Evolutionary conservation across 2,797 vertebrate genomes (phyloP).

Genomic region (Rhyacichthys aspro): DNA sequence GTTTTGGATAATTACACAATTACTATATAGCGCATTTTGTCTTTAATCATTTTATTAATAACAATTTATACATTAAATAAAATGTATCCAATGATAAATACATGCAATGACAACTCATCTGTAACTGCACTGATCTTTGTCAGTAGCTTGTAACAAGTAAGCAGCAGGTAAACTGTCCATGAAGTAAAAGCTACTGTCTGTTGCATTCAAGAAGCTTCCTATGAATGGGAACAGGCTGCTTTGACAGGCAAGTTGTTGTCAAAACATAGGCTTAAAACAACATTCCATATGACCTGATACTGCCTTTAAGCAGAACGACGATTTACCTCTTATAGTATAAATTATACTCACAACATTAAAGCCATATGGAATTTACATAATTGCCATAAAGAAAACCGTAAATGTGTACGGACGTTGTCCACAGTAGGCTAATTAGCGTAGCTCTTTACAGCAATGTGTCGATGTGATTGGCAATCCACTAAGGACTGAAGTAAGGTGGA

Average conservation of each 20-base stretch:
- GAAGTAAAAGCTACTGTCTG: slow-evolving; percentile 49
- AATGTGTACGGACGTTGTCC: slow-evolving; percentile 12
- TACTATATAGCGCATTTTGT: too few relatives aligned
- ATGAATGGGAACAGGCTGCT: slow-evolving; percentile 46
- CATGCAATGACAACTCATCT: too few relatives aligned
- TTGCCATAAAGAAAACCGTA: neutral
- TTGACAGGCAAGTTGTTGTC: slow-evolving; percentile 25
- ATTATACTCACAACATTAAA: neutral
- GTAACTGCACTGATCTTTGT: neutral
- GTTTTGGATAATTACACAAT: too few relatives aligned
- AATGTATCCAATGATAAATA: too few relatives aligned
- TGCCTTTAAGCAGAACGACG: too few relatives aligned
- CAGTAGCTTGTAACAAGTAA: slow-evolving; percentile 14
- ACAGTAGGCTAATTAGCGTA: slow-evolving; percentile 42
- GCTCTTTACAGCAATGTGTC: slow-evolving; percentile 27
- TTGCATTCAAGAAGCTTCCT: slow-evolving; percentile 70
- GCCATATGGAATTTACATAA: too few relatives aligned
- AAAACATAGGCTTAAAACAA: slow-evolving; percentile 15
- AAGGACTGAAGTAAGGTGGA: slow-evolving; percentile 2
- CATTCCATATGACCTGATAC: neutral
- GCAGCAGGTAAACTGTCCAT: slow-evolving; percentile 24
- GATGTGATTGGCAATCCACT: slow-evolving; percentile 25
- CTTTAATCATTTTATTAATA: too few relatives aligned
- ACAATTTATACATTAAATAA: too few relatives aligned
- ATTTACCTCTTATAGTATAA: neutral